Evolutionary conservation across 2,113 vertebrate species (phyloP), one percentile per base, ranked within the genome.

Genomic region (Megaleporinus macrocephalus): DNA sequence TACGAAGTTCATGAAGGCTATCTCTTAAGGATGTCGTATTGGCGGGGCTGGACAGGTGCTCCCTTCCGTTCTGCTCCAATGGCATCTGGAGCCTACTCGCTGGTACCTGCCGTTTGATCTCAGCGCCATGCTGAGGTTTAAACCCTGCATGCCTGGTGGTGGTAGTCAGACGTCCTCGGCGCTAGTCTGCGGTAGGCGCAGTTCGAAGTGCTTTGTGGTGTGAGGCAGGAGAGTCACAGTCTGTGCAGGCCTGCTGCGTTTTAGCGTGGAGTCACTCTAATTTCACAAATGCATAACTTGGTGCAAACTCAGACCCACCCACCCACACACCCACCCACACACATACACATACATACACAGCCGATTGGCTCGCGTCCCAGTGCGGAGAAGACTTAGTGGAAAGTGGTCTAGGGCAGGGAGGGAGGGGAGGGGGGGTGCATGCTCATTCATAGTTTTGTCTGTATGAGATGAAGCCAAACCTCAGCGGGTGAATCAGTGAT

Each of bases 381-480:
- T 68, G 27, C 20, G 11, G 3, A 63, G 70, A 72, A 63, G 70
- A 51, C 69, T 49, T 16, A 51, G 69, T 51, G 44, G 71, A 57
- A 57, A 22, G 53, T 55, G 53, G 53, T 55, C 20, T 55, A 55
- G 20, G 27, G 15, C 14, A 13, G 26, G 5, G 16, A 13, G 27
- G n/a, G 15, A 30, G 18, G 7, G 30, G 14, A 15, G 47, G 14
- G 29, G 20, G 18, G 63, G 27, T 1, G 0, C 36, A 71, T 29
- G 16, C 66, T 79, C 51, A 70, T 71, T 79, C 77, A 79, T 79
- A 79, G 66, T 70, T 79, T 79, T 47, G 66, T 70, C 77, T 79
- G 33, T 44, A 59, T 22, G 51, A 71, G 66, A 41, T 27, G 53
- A 79, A 71, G 77, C 77, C 77, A 79, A 71, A 79, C 77, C 77